Percentiles rank a stretch among this genome's conserved stretches.
These are phyloP conservation scores for Rhagium mordax DNA, from an alignment of 2,888 invertebrate species.

Conservation along the genomic window DNA sequence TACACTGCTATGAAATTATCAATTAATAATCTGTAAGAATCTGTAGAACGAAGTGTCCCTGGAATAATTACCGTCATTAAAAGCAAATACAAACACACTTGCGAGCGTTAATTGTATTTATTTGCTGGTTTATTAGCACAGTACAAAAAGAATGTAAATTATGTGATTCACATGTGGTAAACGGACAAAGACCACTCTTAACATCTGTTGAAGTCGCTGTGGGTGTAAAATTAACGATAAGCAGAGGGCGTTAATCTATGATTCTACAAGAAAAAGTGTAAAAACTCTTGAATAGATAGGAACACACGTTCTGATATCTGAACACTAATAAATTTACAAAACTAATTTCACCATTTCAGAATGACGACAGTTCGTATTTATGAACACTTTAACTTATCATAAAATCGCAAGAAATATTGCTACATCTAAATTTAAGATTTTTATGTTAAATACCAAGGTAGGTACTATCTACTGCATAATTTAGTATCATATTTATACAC, in stretches of 20 bases:
- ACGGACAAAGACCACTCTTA: slow-evolving; percentile 40
- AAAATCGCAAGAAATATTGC: slow-evolving; percentile 36
- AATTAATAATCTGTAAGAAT: slow-evolving; percentile 26
- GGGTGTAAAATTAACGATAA: slow-evolving; percentile 51
- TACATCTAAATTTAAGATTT: slow-evolving; percentile 34
- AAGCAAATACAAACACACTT: slow-evolving; percentile 25
- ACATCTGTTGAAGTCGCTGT: slow-evolving; percentile 41
- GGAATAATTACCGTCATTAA: slow-evolving; percentile 25
- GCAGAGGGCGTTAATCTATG: slow-evolving; percentile 49
- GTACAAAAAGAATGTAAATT: slow-evolving; percentile 38
- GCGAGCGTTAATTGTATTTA: slow-evolving; percentile 28
- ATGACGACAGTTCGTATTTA: slow-evolving; percentile 46
- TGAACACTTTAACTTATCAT: slow-evolving; percentile 40
- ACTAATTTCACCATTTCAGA: slow-evolving; percentile 44
- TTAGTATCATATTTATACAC: not conserved
- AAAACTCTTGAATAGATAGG: slow-evolving; percentile 48
- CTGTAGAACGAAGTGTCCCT: slow-evolving; percentile 19
- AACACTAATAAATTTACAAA: slow-evolving; percentile 46
- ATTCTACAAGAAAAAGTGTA: slow-evolving; percentile 45
- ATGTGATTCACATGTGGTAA: slow-evolving; percentile 43
- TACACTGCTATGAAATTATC: not conserved
- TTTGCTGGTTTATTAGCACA: slow-evolving; percentile 25
- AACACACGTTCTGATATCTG: slow-evolving; percentile 49
- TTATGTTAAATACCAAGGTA: not conserved
- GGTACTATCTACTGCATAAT: not conserved